Base-by-base conservation (phyloP, 2,888 invertebrate genomes). In the Bombylius discolor region DNA sequence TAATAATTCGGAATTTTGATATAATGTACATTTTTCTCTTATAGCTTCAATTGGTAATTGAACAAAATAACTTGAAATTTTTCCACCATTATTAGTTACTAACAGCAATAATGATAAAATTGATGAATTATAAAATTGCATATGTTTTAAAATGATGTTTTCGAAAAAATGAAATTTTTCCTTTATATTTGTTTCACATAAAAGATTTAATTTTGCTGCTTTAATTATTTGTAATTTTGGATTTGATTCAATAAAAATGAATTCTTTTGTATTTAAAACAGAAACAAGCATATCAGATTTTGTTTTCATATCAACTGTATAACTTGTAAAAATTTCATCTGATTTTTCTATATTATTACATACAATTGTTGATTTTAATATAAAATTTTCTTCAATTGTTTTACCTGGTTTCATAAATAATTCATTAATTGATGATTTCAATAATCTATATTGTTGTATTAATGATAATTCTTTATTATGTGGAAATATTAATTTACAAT, bases 381-480 rank as follows among this genome's bases (percentile, higher is more conserved):
- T 77, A 62, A 88, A 85, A 65, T 83, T 79, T 60, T 78, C 77
- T 5, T 80, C 79, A 49, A 87, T 78, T 53, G 82, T 79, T 65
- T 79, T 78, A 61, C 83, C 80, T 6, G 83, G 80, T 33, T 81
- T 78, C 63, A 81, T 77, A 71, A 89, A 89, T 7, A 89, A 80
- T 53, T 78, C 76, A n/a, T 78, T 76, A 32, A 91, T 78, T 4
- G 82, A 77, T 55, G 77, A 72, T 62, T 83, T 82, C 60, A 94
- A 76, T 68, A 80, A 80, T 49, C 81, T 81, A 65, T 89, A 86
- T 61, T 92, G 86, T 67, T 93, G 92, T 11, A 91, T 77, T 52
- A 95, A 74, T 2, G 95, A 95, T 61, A 81, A 83, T 57, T 82
- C 81, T 59, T 80, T 80, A 67, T 87, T 82, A 63, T 88, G 86